Conservation (phyloP, 2,113 vertebrate species). For the Polypterus bichir region DNA sequence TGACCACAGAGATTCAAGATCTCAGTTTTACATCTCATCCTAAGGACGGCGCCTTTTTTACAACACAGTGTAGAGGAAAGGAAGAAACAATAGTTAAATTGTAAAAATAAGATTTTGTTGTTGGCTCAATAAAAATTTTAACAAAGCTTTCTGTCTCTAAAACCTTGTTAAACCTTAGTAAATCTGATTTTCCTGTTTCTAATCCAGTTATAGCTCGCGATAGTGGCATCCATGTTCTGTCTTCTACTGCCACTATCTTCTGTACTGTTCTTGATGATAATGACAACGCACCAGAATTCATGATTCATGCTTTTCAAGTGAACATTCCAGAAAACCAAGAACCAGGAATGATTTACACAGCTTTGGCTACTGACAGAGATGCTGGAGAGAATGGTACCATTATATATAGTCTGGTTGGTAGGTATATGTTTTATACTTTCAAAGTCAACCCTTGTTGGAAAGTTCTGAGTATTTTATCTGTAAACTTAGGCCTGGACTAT, state of each 20-base stretch:
- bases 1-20: no score
- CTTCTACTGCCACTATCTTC: slow-evolving; percentile 48
- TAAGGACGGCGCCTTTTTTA: no score
- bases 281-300: slow-evolving; percentile 63
- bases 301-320: slow-evolving; percentile 46
- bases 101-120: no score
- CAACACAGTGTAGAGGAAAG: no score
- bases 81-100: no score
- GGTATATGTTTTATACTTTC: slow-evolving; percentile 20
- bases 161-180: no score
- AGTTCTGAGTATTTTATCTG: no score
- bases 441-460: no score
- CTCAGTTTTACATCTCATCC: no score
- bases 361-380: slow-evolving; percentile 63
- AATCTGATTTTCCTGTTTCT: slow-evolving; percentile 3
- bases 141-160: no score
- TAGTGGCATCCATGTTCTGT: slow-evolving; percentile 45
- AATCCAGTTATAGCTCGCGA: slow-evolving; percentile 68
- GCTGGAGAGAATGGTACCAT: slow-evolving; percentile 58
- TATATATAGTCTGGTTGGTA: slow-evolving; percentile 62
- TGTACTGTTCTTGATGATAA: slow-evolving; percentile 76
- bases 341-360: slow-evolving; percentile 48
- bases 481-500: no score
- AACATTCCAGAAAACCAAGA: slow-evolving; percentile 69
- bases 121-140: no score